These are phyloP conservation scores for Psilopogon haemacephalus DNA, from an alignment of 2,113 vertebrate genomes.

Conservation along the genomic window DNA sequence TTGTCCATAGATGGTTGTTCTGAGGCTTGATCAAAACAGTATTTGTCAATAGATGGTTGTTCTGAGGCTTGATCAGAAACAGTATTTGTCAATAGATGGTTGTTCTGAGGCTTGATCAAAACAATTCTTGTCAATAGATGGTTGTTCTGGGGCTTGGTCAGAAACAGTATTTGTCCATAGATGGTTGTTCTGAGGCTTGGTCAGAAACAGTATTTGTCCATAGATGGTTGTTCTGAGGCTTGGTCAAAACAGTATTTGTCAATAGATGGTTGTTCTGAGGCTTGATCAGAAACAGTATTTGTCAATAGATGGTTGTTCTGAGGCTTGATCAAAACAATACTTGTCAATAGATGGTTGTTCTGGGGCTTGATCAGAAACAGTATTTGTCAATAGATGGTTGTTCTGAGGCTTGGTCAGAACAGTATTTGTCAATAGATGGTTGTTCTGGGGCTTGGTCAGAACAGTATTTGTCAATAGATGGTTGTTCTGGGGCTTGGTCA, in stretches of 20 bases:
- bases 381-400: constrained; percentile 7
- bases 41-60: constrained; percentile 7
- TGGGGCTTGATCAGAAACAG: background rate
- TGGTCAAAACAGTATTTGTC: constrained; percentile 13
- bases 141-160: constrained; percentile 4
- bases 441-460: constrained; percentile 6
- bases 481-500: constrained; percentile 4
- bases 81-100: background rate
- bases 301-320: background rate
- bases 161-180: constrained; percentile 5
- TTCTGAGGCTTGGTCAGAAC: constrained; percentile 4
- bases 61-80: background rate
- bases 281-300: constrained; percentile 11
- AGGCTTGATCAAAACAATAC: background rate
- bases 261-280: background rate
- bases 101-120: constrained; percentile 1
- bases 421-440: background rate
- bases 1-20: constrained; percentile 9
- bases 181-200: background rate
- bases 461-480: background rate
- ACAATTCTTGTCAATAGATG: background rate
- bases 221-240: background rate
- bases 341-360: constrained; percentile 10
- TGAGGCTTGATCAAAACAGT: background rate
- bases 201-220: constrained; percentile 11